Base-by-base conservation (phyloP, 1,140 invertebrate species). In the Hestina assimilis region DNA sequence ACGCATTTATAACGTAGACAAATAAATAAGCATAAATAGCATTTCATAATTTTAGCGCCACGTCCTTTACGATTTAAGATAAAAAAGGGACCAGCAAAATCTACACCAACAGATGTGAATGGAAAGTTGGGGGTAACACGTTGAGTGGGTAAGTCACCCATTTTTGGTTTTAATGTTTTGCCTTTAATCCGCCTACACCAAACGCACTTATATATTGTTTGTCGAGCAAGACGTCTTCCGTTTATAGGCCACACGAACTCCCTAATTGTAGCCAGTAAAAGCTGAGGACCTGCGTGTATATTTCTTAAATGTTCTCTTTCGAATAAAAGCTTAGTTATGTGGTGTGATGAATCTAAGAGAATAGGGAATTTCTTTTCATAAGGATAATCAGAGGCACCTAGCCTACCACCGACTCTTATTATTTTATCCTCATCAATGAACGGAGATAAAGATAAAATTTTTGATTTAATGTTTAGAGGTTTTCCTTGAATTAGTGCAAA, bases 1-100 rank as follows among this genome's bases (percentile, higher is more conserved):
- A 67, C 14, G 33, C 62, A 66, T 41, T 69, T 73, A 38, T 53
- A 67, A 12, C 60, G 33, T 11, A 73, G 26, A 48, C 64, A 73
- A 11, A 73, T 52, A 53, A 73, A 73, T 20, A 73, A 12, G 42
- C 66, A 69, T 17, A 67, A 24, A 31, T 72, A 63, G 52, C 50
- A 53, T 42, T 71, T 71, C 5, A 56, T 26, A 48, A 66, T 15
- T 2, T 29, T 35, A 28, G 26, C 23, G 1, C 63, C 68, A 40
- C 58, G 56, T 7, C 60, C 68, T 23, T 63, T 66, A 8, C 61
- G 48, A 50, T 66, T 64, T 21, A 63, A 7, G 3, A 63, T 66
- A 24, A 56, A 43, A n/a, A 69, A 58, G 20, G 63, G 59, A 6
- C 66, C 66, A 5, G 59, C 59, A 35, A 54, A 63, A 20, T 69